phyloP scores from a whole-genome alignment of 2,888 invertebrate genomes.

The Calameuta filiformis region DNA sequence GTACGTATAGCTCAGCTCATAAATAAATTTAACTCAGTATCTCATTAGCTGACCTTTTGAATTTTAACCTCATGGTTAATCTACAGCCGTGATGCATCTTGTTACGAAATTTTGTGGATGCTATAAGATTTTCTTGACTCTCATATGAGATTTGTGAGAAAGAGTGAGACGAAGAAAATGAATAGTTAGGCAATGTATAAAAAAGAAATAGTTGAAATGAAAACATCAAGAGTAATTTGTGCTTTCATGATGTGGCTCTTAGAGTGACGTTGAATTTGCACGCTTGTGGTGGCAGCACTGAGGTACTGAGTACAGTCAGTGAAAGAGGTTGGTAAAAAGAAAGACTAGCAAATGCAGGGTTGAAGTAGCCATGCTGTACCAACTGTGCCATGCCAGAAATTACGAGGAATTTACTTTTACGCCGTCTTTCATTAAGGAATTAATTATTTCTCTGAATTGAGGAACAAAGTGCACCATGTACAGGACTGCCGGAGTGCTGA shows the following conservation, averaged over 20 bases:
- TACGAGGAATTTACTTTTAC: conserved; percentile 21
- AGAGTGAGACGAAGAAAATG: background rate
- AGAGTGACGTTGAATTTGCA: background rate
- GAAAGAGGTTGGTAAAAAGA: background rate
- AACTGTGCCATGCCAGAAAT: background rate
- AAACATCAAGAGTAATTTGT: conserved; percentile 6
- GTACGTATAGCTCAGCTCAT: background rate
- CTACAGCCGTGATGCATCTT: background rate
- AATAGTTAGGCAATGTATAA: background rate
- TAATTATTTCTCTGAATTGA: conserved; percentile 30
- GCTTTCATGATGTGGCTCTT: background rate
- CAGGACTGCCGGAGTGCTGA: background rate
- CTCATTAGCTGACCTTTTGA: background rate
- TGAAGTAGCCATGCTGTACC: background rate
- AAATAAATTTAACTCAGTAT: background rate
- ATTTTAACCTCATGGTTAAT: background rate
- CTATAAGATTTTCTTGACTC: too few relatives aligned
- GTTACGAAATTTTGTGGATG: background rate
- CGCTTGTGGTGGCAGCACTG: background rate
- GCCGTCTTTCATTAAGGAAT: conserved; percentile 36
- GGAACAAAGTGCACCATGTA: conserved; percentile 7
- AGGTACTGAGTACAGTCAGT: background rate
- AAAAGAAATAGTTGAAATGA: background rate
- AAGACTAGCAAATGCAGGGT: background rate
- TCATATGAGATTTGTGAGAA: too few relatives aligned